These are phyloP conservation scores for Eristalinus aeneus DNA, from an alignment of 2,888 invertebrate species.

Conservation along the genomic window DNA sequence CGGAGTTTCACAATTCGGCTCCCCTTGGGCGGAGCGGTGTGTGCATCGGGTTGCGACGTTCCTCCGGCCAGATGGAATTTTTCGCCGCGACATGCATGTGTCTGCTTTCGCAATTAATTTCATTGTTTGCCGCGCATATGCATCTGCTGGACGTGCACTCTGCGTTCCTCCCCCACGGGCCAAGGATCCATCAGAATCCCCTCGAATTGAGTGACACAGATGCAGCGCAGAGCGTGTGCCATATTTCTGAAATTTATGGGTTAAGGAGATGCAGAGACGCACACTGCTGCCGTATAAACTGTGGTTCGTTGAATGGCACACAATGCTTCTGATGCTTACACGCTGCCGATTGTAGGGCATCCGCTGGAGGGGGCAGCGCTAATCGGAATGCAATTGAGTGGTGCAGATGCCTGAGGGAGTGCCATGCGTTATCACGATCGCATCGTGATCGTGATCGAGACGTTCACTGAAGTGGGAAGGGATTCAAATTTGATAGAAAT, in stretches of 20 bases:
- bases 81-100: neutral
- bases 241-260: conserved; percentile 47
- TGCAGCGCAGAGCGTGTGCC: conserved; percentile 37
- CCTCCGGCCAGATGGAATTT: no score
- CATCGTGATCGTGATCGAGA: neutral
- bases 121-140: conserved; percentile 43
- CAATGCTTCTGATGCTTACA: neutral
- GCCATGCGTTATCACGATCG: neutral
- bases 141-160: neutral
- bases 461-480: neutral
- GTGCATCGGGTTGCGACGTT: neutral
- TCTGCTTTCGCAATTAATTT: conserved; percentile 30
- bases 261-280: conserved; percentile 54
- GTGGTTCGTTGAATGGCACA: conserved; percentile 2
- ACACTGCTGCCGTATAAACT: neutral
- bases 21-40: no score
- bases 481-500: neutral
- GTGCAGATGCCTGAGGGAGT: neutral
- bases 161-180: neutral
- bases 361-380: neutral
- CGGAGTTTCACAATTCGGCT: conserved; percentile 44
- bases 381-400: neutral
- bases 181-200: conserved; percentile 32
- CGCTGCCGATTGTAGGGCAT: neutral
- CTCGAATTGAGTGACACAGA: conserved; percentile 34